These are phyloP conservation scores for Myanophis thanlyinensis DNA, from an alignment of 2,113 vertebrate genomes.

Conservation along the genomic window DNA sequence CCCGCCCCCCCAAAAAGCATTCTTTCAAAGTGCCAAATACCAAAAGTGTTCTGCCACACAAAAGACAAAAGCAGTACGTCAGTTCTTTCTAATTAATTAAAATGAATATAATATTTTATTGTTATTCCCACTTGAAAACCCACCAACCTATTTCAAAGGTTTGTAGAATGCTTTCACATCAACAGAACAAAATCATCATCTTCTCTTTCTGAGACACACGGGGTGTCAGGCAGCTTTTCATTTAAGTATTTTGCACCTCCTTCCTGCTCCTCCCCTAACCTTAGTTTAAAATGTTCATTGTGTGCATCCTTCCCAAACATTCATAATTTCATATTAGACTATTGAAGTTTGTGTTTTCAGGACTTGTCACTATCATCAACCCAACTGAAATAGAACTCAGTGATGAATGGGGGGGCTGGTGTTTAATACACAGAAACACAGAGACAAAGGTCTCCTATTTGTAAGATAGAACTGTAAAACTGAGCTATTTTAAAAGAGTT, in stretches of 20 bases:
- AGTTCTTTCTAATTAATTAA: conserved; percentile 42
- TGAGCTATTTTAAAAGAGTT: background rate
- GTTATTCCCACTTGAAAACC: conserved; percentile 2
- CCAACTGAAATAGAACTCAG: conserved; percentile 52
- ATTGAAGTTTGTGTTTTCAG: conserved; percentile 47
- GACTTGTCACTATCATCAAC: conserved; percentile 52
- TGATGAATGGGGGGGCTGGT: background rate
- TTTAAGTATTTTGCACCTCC: conserved; percentile 46
- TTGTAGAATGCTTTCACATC: conserved; percentile 14
- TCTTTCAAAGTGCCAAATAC: conserved; percentile 38
- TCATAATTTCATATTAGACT: conserved; percentile 41
- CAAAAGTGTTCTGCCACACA: conserved; percentile 42
- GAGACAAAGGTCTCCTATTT: background rate
- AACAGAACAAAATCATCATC: conserved; percentile 39
- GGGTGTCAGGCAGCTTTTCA: conserved; percentile 42
- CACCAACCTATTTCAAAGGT: background rate
- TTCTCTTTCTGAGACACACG: conserved; percentile 38
- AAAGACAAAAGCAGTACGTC: conserved; percentile 36
- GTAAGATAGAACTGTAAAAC: conserved; percentile 20
- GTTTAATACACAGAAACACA: background rate
- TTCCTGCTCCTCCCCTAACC: background rate
- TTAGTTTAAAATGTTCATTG: conserved; percentile 42
- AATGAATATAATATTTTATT: conserved; percentile 44
- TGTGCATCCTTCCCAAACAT: conserved; percentile 41
- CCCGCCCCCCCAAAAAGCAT: conserved; percentile 24